Evolutionary conservation across 2,113 vertebrate genomes (phyloP), one percentile per base, ranked within the genome.

Genomic region (Cochlearius cochlearius): DNA sequence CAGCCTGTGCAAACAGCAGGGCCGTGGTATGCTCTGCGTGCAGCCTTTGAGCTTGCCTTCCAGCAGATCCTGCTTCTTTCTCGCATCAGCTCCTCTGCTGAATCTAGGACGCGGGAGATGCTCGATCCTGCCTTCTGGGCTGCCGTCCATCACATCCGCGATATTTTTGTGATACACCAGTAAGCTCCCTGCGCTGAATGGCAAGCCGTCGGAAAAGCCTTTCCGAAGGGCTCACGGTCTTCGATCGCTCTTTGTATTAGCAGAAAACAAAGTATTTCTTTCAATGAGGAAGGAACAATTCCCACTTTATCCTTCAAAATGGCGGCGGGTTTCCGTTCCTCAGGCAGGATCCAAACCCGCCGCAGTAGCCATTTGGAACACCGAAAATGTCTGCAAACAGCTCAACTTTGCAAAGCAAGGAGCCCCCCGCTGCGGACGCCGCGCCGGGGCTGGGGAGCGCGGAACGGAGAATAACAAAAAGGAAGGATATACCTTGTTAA

Each of bases 41-140:
- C 1, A 39, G 5, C 1, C 0, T 5, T 34, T 9, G 58, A 92
- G 88, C 38, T 79, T 73, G 64, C 82, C 63, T 88, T 88, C 91
- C 86, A 83, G 82, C 86, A 90, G 71, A 86, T 83, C 82, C 86
- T 8, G 53, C 86, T 93, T 45, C 88, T 73, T 92, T 79, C 72
- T 76, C 75, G 77, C 63, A 80, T 90, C 92, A 77, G 62, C 36
- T 90, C 75, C 75, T 79, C 72, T 58, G 1, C 66, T 26, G 68
- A 95, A 96, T 94, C 49, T 79, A 79, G 88, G 88, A 76, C 11
- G 1, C 12, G 0, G 75, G 62, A 91, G 86, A 80, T 53, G 87
- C 78, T 92, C 85, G 82, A 7, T 92, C 76, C 92, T 94, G 83
- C 85, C 92, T 96, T 73, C 94, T 92, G 95, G 90, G 79, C 92